A percentile compares a stretch with the other conserved stretches of the same genome.
These are phyloP conservation scores for Drosophila conformis DNA, from an alignment of 2,888 invertebrate genomes.

Conservation along the genomic window DNA sequence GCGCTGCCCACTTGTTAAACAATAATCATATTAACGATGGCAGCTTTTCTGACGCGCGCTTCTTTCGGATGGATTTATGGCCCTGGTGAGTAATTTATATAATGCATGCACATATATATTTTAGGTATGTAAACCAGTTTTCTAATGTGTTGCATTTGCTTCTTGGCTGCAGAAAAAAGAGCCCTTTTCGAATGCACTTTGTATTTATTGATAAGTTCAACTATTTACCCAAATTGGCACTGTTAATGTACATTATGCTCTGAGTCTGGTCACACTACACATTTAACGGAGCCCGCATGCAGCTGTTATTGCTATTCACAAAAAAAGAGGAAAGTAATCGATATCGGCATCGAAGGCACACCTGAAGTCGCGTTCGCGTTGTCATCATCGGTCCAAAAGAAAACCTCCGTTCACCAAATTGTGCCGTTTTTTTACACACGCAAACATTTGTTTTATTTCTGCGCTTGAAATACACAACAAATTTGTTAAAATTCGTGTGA, in stretches of 20 bases:
- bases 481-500: constrained; percentile 26
- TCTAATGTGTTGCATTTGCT: constrained; percentile 5
- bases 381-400: constrained; percentile 65
- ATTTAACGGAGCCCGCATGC: background rate
- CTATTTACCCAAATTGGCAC: constrained; percentile 21
- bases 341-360: constrained; percentile 37
- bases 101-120: constrained; percentile 24
- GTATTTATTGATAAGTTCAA: background rate
- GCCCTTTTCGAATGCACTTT: constrained; percentile 3
- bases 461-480: constrained; percentile 33
- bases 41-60: constrained; percentile 27
- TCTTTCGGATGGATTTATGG: constrained; percentile 53
- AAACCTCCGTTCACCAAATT: constrained; percentile 47
- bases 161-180: background rate
- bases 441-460: constrained; percentile 45
- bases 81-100: constrained; percentile 57
- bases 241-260: background rate
- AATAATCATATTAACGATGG: constrained; percentile 15
- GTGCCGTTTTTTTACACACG: constrained; percentile 44
- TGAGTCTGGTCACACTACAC: constrained; percentile 10
- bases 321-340: background rate
- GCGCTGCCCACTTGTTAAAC: constrained; percentile 25
- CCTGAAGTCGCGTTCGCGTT: constrained; percentile 71
- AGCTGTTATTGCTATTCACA: constrained; percentile 49
- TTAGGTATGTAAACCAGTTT: constrained; percentile 35